Percentiles rank a stretch among this genome's conserved stretches.
Evolutionary conservation across 2,888 invertebrate species (phyloP).

Genomic region (Luperina nickerlii): DNA sequence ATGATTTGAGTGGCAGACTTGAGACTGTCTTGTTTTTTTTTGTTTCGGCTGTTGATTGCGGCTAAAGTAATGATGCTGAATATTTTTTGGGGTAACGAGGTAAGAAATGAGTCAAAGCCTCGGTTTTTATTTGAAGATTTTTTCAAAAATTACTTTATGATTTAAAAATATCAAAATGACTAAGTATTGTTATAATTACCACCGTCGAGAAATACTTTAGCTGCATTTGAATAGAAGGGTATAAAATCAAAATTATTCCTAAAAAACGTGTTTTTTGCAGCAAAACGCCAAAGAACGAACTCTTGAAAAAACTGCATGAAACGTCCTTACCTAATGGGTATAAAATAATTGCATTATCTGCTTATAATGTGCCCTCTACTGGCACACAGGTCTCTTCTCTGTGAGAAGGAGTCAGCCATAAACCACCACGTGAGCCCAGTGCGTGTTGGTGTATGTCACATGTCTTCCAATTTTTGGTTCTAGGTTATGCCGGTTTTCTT

Average conservation of each 20-base stretch:
- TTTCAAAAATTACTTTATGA: not conserved
- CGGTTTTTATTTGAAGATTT: not conserved
- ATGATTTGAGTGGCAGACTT: slow-evolving; percentile 56
- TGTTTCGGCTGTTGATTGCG: slow-evolving; percentile 30
- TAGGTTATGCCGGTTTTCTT: not conserved
- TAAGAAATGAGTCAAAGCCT: not conserved
- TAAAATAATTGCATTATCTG: not conserved
- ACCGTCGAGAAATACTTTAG: not conserved
- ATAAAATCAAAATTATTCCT: not conserved
- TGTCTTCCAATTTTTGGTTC: not conserved
- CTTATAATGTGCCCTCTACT: not conserved
- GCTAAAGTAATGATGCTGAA: slow-evolving; percentile 30
- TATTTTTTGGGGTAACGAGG: slow-evolving; percentile 19
- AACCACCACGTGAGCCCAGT: not conserved
- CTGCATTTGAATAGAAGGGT: not conserved
- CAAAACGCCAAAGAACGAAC: not conserved
- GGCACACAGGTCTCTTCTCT: not conserved
- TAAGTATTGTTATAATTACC: not conserved
- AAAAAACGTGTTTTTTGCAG: not conserved
- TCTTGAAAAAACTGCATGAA: not conserved
- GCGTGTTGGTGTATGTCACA: not conserved
- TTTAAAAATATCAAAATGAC: not conserved
- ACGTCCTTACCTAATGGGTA: not conserved
- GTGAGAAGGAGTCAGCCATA: not conserved
- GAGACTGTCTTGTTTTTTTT: slow-evolving; percentile 22